Evolutionary conservation across 2,888 invertebrate genomes (phyloP).

Genomic region (Acrobeloides nanus): DNA sequence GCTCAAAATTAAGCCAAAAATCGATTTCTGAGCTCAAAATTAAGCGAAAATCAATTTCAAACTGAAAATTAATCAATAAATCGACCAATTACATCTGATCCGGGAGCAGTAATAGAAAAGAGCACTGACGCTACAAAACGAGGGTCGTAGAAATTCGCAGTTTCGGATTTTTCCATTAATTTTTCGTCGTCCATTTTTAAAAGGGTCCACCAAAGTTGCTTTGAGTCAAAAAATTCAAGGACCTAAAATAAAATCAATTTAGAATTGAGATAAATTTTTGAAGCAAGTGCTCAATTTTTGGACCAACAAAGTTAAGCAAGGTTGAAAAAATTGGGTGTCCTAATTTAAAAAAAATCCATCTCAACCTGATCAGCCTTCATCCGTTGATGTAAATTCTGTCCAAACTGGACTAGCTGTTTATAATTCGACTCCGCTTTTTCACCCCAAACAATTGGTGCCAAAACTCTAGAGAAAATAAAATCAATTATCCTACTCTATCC

Average conservation of each 20-base stretch:
- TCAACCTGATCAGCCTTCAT: conserved; percentile 30
- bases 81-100: no score
- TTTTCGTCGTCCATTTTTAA: conserved; percentile 13
- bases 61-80: no score
- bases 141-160: background rate
- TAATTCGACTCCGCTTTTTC: conserved; percentile 26
- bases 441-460: conserved; percentile 36
- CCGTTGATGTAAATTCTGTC: conserved; percentile 30
- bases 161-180: conserved; percentile 4
- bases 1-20: no score
- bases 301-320: no score
- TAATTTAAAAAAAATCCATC: no score
- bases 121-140: background rate
- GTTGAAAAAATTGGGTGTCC: no score
- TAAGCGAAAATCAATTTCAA: no score
- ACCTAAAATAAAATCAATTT: conserved; percentile 9
- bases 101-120: no score
- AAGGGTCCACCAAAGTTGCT: conserved; percentile 14
- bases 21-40: no score
- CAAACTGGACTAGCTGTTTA: conserved; percentile 27
- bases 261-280: background rate
- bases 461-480: no score
- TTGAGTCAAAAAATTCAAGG: conserved; percentile 16
- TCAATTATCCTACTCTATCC: no score
- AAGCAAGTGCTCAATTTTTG: background rate